phyloP scores from a whole-genome alignment of 1,140 invertebrate genomes.

The Heliconius himera region DNA sequence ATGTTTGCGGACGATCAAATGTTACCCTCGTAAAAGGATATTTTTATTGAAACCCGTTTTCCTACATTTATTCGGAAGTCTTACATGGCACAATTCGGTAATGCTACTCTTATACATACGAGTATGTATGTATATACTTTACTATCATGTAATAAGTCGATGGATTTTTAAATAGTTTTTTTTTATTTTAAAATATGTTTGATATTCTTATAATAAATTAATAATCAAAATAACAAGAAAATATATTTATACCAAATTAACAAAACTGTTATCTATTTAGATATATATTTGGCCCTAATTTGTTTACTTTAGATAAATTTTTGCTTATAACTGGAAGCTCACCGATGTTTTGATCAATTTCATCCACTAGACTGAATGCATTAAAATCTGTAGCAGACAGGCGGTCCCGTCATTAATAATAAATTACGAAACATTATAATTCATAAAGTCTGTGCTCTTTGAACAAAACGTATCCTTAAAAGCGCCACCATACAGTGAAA shows the following conservation, averaged over 20 bases:
- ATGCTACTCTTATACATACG: background rate
- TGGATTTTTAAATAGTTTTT: background rate
- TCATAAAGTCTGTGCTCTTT: conserved; percentile 1
- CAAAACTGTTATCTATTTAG: no score
- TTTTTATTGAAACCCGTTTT: conserved; percentile 31
- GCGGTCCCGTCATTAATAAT: background rate
- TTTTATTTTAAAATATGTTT: background rate
- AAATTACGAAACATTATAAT: conserved; percentile 2
- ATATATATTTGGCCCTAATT: background rate
- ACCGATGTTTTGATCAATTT: background rate
- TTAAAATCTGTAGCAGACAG: conserved; percentile 4
- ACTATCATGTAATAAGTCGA: background rate
- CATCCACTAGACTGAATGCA: conserved; percentile 1
- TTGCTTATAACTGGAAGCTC: background rate
- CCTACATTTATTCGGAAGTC: conserved; percentile 23
- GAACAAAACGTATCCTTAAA: conserved; percentile 1
- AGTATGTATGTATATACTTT: background rate
- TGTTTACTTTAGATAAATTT: background rate
- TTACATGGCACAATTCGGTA: conserved; percentile 34
- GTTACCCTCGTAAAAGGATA: conserved; percentile 39
- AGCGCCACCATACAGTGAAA: background rate
- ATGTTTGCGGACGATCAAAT: conserved; percentile 41
- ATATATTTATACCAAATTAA: no score
- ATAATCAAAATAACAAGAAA: no score
- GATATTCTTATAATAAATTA: no score